phyloP scores from a whole-genome alignment of 2,888 invertebrate genomes.

The Tetramorium bicarinatum region DNA sequence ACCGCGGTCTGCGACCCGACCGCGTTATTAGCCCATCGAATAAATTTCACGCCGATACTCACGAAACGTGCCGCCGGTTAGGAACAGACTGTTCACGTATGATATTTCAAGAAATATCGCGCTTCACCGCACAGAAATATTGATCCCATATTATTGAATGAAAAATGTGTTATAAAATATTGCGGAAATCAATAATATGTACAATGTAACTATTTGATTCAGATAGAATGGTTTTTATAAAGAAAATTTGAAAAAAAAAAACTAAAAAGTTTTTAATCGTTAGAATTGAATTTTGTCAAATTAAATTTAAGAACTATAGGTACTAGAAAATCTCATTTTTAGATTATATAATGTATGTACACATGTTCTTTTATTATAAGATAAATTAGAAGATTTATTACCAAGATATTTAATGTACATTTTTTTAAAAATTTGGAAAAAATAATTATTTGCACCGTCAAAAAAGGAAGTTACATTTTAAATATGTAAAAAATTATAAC shows the following conservation, averaged over 20 bases:
- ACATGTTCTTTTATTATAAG: neutral
- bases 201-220: constrained; percentile 36
- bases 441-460: neutral
- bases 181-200: neutral
- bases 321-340: neutral
- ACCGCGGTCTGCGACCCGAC: constrained; percentile 27
- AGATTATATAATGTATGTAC: neutral
- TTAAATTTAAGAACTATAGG: neutral
- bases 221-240: constrained; percentile 26
- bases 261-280: neutral
- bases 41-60: constrained; percentile 57
- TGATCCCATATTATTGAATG: constrained; percentile 7
- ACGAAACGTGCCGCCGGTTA: constrained; percentile 38
- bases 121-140: constrained; percentile 5
- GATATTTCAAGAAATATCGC: constrained; percentile 42
- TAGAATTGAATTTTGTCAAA: neutral
- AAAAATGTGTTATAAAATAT: constrained; percentile 20
- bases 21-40: constrained; percentile 60
- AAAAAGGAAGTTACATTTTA: neutral
- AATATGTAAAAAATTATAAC: neutral
- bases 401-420: neutral
- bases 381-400: neutral
- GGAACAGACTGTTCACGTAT: constrained; percentile 38
- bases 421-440: neutral
- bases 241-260: neutral